A percentile compares a stretch with the other conserved stretches of the same genome.
Evolutionary conservation across 2,113 vertebrate genomes (phyloP).

Genomic region (Panthera tigris): DNA sequence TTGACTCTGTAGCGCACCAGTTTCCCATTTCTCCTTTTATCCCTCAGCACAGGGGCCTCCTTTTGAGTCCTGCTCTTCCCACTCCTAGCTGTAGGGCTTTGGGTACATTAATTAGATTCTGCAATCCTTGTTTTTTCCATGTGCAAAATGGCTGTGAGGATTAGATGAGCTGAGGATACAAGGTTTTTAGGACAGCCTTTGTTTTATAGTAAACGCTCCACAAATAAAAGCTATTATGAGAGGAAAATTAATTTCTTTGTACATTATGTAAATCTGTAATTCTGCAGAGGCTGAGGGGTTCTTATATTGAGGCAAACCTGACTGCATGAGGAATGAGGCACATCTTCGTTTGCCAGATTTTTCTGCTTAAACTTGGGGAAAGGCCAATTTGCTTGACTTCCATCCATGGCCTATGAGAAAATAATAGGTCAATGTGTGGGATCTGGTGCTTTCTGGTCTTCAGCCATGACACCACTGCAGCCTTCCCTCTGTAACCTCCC

Average conservation of each 20-base stretch:
- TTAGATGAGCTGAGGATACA: background rate
- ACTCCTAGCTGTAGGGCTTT: background rate
- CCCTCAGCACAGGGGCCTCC: background rate
- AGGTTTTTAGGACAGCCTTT: background rate
- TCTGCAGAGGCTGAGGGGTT: background rate
- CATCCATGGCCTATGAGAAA: background rate
- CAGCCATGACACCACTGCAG: background rate
- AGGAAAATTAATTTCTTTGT: background rate
- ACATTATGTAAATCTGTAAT: background rate
- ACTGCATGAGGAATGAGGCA: background rate
- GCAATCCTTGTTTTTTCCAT: background rate
- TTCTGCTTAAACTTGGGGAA: slow-evolving; percentile 5
- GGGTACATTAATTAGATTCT: background rate
- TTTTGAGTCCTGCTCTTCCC: background rate
- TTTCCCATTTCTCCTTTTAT: background rate
- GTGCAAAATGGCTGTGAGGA: slow-evolving; percentile 8
- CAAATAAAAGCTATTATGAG: background rate
- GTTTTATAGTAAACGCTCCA: background rate
- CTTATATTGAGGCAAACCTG: background rate
- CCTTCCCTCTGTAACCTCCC: background rate
- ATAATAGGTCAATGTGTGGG: background rate
- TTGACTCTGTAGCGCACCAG: background rate
- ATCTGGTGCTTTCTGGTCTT: slow-evolving; percentile 2
- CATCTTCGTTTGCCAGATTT: background rate
- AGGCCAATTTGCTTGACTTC: background rate